Evolutionary conservation across 2,113 vertebrate genomes (phyloP).

Genomic region (Protomyctophum bolini): DNA sequence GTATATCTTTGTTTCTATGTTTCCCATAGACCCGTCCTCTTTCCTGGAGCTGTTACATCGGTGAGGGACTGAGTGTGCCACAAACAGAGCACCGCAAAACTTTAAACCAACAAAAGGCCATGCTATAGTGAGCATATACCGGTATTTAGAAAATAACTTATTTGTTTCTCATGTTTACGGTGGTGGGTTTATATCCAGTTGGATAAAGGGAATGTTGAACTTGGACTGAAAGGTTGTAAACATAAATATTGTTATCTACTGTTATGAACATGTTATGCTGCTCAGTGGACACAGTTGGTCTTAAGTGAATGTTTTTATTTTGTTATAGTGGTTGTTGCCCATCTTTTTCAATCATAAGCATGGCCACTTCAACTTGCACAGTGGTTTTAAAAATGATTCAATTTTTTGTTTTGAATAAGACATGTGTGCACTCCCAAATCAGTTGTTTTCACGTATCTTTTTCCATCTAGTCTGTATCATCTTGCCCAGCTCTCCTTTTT

Average conservation of each 20-base stretch:
- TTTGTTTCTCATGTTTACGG: not conserved
- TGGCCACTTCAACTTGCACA: not conserved
- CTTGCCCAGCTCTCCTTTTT: not conserved
- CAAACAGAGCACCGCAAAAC: slow-evolving; percentile 19
- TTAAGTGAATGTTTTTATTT: slow-evolving; percentile 2
- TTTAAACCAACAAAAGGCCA: slow-evolving; percentile 31
- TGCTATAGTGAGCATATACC: not conserved
- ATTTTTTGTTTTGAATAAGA: not conserved
- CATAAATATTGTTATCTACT: not conserved
- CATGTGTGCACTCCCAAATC: not conserved
- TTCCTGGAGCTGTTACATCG: slow-evolving; percentile 12
- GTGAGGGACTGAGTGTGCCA: not conserved
- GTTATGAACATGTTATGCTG: not conserved
- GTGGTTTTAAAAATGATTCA: not conserved
- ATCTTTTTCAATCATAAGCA: not conserved
- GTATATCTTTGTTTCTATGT: not conserved
- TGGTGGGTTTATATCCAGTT: not conserved
- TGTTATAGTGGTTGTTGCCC: not conserved
- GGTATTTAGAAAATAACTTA: not conserved
- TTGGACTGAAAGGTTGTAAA: not conserved
- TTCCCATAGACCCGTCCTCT: slow-evolving; percentile 4
- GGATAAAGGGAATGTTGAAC: not conserved
- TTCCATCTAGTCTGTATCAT: not conserved
- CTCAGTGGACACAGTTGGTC: not conserved
- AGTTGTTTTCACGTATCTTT: not conserved